phyloP scores from a whole-genome alignment of 30 jellyfish, hydroid and myxozoan genomes.

The Cassiopea xamachana region DNA sequence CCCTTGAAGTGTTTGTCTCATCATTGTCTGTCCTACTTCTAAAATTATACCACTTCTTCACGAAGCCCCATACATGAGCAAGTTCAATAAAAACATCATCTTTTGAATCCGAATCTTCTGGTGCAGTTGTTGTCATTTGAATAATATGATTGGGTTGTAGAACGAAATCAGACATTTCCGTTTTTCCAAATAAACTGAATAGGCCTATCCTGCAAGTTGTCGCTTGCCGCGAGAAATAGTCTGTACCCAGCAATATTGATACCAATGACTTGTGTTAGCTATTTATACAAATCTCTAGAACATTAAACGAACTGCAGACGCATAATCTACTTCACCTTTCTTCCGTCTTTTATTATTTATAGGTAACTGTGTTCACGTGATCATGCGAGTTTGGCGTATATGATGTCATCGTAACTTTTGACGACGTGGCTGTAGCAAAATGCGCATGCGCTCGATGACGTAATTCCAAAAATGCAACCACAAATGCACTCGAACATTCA shows the following conservation, averaged over 20 bases:
- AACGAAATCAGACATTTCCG: constrained; percentile 17
- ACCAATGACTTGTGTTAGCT: too few species aligned
- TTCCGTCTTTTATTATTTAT: neutral
- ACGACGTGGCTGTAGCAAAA: constrained; percentile 29
- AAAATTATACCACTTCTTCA: constrained; percentile 61
- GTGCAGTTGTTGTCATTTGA: constrained; percentile 22
- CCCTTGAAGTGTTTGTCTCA: neutral
- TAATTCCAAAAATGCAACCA: neutral
- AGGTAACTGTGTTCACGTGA: neutral
- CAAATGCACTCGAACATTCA: neutral
- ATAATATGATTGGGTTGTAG: constrained; percentile 32
- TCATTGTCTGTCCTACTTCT: constrained; percentile 10
- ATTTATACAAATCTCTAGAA: too few species aligned
- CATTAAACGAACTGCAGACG: too few species aligned
- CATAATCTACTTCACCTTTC: neutral
- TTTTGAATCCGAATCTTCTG: constrained; percentile 62
- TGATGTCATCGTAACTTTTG: constrained; percentile 64
- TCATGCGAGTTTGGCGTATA: constrained; percentile 16
- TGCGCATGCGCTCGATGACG: constrained; percentile 51
- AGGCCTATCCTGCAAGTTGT: too few species aligned
- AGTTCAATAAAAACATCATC: constrained; percentile 62
- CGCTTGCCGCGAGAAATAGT: too few species aligned
- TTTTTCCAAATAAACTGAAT: too few species aligned
- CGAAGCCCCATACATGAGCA: constrained; percentile 59
- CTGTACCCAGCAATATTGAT: too few species aligned